phyloP scores from a whole-genome alignment of 2,113 vertebrate species.

The Epinephelus lanceolatus region DNA sequence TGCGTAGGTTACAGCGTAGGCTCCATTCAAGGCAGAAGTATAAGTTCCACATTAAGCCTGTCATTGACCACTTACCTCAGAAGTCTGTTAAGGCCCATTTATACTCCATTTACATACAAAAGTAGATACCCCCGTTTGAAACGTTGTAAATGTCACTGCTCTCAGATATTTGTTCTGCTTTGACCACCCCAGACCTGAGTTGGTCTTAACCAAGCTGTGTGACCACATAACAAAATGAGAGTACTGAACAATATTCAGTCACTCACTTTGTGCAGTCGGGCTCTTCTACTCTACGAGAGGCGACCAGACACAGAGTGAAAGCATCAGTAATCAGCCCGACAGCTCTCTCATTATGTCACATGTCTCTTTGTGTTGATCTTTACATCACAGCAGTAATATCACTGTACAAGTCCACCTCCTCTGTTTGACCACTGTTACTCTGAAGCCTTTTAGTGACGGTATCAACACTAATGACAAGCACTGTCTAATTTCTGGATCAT shows the following conservation, averaged over 20 bases:
- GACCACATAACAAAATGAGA: neutral
- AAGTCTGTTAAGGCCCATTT: no score
- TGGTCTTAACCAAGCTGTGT: neutral
- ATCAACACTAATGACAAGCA: slow-evolving; percentile 38
- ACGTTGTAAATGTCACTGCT: no score
- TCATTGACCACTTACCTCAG: no score
- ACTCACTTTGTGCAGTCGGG: neutral
- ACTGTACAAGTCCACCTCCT: slow-evolving; percentile 52
- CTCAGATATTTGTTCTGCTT: neutral
- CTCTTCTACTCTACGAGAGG: neutral
- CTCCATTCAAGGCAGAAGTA: no score
- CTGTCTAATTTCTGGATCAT: slow-evolving; percentile 39
- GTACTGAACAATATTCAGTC: neutral
- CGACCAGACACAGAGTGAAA: slow-evolving; percentile 5
- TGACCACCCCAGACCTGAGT: neutral
- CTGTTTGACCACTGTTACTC: slow-evolving; percentile 50
- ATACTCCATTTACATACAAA: no score
- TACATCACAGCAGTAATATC: slow-evolving; percentile 52
- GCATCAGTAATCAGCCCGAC: slow-evolving; percentile 26
- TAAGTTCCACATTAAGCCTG: no score
- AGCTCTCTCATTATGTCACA: slow-evolving; percentile 21
- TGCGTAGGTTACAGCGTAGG: no score
- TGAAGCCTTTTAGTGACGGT: slow-evolving; percentile 17
- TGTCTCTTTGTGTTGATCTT: slow-evolving; percentile 43
- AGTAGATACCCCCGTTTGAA: no score